phyloP scores from a whole-genome alignment of 2,888 invertebrate species.

The Agrypnus murinus region DNA sequence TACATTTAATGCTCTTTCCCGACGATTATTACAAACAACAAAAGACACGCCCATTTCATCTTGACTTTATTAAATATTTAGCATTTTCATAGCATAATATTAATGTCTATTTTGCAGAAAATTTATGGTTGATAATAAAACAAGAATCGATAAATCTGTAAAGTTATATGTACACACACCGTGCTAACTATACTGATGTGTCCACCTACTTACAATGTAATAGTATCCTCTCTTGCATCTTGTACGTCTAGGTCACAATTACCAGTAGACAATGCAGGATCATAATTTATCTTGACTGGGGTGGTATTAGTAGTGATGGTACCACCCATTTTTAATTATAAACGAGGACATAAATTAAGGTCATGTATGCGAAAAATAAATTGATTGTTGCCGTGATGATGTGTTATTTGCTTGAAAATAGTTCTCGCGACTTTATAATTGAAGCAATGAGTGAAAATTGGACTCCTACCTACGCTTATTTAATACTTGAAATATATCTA shows the following conservation, averaged over 20 bases:
- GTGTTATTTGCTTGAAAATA: too few species aligned
- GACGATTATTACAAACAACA: too few species aligned
- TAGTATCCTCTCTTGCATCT: slow-evolving; percentile 39
- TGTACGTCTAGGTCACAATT: slow-evolving; percentile 47
- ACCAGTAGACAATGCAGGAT: slow-evolving; percentile 21
- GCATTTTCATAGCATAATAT: slow-evolving; percentile 34
- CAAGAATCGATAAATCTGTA: slow-evolving; percentile 52
- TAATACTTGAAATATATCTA: neutral
- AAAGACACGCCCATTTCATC: slow-evolving; percentile 7
- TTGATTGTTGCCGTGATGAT: slow-evolving; percentile 9
- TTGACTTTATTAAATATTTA: slow-evolving; percentile 26
- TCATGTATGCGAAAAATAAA: slow-evolving; percentile 6
- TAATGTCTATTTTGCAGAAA: slow-evolving; percentile 55
- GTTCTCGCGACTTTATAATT: neutral
- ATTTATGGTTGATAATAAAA: slow-evolving; percentile 56
- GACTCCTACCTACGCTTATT: neutral
- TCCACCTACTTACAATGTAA: slow-evolving; percentile 51
- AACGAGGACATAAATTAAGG: slow-evolving; percentile 40
- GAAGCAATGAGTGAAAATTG: neutral
- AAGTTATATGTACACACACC: slow-evolving; percentile 27
- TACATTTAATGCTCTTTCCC: too few species aligned
- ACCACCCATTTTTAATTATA: slow-evolving; percentile 48
- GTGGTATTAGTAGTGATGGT: slow-evolving; percentile 27
- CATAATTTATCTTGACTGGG: slow-evolving; percentile 34
- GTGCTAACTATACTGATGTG: slow-evolving; percentile 14